Evolutionary conservation across 2,113 vertebrate genomes (phyloP), one percentile per base, ranked within the genome.

Genomic region (Hyperopisus bebe): DNA sequence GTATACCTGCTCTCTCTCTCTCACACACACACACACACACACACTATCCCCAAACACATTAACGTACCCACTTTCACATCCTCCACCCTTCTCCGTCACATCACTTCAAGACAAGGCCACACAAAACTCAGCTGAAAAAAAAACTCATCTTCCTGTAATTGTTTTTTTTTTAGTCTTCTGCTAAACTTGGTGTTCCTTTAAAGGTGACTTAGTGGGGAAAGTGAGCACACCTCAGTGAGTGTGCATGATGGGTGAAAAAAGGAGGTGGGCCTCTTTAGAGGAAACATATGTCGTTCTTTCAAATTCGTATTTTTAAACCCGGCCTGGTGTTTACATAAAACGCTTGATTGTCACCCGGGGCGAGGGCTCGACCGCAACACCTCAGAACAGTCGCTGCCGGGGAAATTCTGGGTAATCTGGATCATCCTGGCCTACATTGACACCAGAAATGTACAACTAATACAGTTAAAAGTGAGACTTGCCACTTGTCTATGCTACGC

Each of bases 301-400:
- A n/a, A 13, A 46, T 51, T 31, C 10, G 70, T 86, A 89, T 88
- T 89, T 89, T 91, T 91, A 91, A 89, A 86, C 86, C 19, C 2
- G 35, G 10, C 9, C 91, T 93, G 92, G 92, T 92, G 93, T 92
- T 94, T 91, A 89, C 92, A 89, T 90, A 84, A 89, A 88, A 48
- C 66, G 21, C 17, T 21, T 21, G 82, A 47, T 17, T 17, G 35
- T 55, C 24, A 4, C 82, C 42, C 35, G 3, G 50, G 46, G 50
- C 10, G 48, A 42, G 58, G 24, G n/a, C 66, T 55, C 35, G 0
- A 87, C 86, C 86, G 13, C 86, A 87, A 87, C 50, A 87, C 27
- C 50, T 87, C 31, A 55, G 50, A 87, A 87, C 50, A 55, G 46
- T 21, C 13, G 1, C 48, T 53, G 86, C 50, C 8, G 27, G 86